Conservation (phyloP, 2,888 invertebrate genomes). For the Rhagonycha lutea region DNA sequence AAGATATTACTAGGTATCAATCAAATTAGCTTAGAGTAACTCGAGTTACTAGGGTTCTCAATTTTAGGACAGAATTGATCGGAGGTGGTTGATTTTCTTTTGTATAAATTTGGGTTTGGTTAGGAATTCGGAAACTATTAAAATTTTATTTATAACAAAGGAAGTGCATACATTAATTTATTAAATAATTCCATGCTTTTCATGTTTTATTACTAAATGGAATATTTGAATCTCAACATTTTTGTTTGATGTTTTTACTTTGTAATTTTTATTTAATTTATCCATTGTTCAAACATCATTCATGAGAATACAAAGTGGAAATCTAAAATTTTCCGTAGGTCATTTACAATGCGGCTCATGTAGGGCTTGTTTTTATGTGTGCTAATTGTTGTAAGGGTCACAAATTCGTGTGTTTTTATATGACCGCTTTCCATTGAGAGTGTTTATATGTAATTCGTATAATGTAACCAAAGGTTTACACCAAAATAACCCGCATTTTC, state of each 20-base stretch:
- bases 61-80: too few relatives aligned
- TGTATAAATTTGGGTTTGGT: too few relatives aligned
- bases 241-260: neutral
- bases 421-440: constrained; percentile 9
- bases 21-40: too few relatives aligned
- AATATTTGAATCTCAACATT: neutral
- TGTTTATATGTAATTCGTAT: neutral
- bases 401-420: constrained; percentile 23
- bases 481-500: neutral
- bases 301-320: neutral
- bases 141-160: neutral
- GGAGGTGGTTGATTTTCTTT: too few relatives aligned
- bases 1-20: too few relatives aligned
- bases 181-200: neutral
- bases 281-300: neutral
- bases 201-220: neutral
- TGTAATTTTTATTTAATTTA: neutral
- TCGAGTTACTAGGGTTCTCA: too few relatives aligned
- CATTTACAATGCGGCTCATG: constrained; percentile 15
- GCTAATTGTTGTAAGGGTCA: constrained; percentile 23
- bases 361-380: constrained; percentile 23
- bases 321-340: neutral
- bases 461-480: neutral
- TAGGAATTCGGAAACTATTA: too few relatives aligned
- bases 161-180: neutral